Percentiles rank a stretch among this genome's conserved stretches.
phyloP scores from a whole-genome alignment of 2,888 invertebrate genomes.

The Philhelius pedissequus region DNA sequence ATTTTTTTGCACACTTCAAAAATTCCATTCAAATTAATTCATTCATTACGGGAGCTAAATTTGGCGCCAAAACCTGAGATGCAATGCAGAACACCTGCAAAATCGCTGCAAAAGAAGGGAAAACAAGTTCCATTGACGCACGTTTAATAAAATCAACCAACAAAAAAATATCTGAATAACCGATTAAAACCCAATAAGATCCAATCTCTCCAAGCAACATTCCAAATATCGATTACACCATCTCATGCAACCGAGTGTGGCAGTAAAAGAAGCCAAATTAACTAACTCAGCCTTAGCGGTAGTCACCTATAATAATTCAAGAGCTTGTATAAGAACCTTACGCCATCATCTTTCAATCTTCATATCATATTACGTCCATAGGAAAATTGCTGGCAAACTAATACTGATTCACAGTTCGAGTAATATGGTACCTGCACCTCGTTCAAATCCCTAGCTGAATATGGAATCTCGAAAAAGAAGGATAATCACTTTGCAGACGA shows the following conservation, averaged over 20 bases:
- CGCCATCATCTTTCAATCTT: neutral
- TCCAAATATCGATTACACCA: slow-evolving; percentile 62
- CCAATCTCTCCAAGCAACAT: slow-evolving; percentile 36
- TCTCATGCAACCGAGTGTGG: slow-evolving; percentile 18
- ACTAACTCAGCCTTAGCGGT: neutral
- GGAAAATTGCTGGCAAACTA: slow-evolving; percentile 6
- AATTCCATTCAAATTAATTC: slow-evolving; percentile 23
- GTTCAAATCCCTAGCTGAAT: neutral
- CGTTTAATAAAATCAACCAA: neutral
- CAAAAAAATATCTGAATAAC: slow-evolving; percentile 25
- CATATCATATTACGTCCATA: slow-evolving; percentile 41
- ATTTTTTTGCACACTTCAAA: neutral
- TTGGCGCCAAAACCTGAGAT: slow-evolving; percentile 56
- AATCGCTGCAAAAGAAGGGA: neutral
- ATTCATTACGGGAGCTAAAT: slow-evolving; percentile 29
- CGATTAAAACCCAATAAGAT: slow-evolving; percentile 51
- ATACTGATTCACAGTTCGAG: neutral
- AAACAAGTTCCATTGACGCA: neutral
- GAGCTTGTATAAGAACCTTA: slow-evolving; percentile 11
- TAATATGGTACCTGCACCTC: too few species aligned
- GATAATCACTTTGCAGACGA: slow-evolving; percentile 17
- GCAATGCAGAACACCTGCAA: slow-evolving; percentile 50
- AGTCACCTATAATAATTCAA: slow-evolving; percentile 28
- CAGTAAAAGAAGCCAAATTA: slow-evolving; percentile 54
- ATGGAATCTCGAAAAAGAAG: slow-evolving; percentile 5